Percentiles rank a stretch among this genome's conserved stretches.
These are phyloP conservation scores for Cephus pygmeus DNA, from an alignment of 2,888 invertebrate genomes.

Conservation along the genomic window DNA sequence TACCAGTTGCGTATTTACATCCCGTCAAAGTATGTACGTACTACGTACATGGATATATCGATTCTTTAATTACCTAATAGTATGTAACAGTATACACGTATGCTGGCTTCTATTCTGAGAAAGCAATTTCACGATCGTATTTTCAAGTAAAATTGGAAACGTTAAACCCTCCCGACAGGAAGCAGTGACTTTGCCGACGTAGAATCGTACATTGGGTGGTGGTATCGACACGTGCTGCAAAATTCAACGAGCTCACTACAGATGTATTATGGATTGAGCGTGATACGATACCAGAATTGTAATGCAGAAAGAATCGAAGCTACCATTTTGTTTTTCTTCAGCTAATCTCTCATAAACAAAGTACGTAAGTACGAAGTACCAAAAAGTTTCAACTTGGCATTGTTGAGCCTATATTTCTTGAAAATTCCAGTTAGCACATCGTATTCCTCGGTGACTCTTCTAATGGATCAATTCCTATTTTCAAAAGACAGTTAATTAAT, in stretches of 20 bases:
- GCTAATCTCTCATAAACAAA: background rate
- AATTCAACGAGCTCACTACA: background rate
- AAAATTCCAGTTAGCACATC: background rate
- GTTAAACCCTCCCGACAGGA: background rate
- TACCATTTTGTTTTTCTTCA: background rate
- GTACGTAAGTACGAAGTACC: background rate
- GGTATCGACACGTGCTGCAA: conserved; percentile 3
- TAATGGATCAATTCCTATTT: background rate
- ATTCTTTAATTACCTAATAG: background rate
- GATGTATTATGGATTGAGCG: background rate
- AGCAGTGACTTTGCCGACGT: background rate
- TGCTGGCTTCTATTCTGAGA: background rate
- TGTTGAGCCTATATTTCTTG: background rate
- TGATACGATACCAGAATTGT: conserved; percentile 2
- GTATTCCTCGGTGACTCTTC: background rate
- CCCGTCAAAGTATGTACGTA: background rate
- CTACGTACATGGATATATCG: background rate
- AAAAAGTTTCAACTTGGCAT: background rate
- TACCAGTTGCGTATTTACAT: background rate
- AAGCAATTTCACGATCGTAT: background rate
- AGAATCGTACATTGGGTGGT: background rate
- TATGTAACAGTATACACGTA: background rate
- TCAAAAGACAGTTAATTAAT: background rate
- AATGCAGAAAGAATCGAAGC: background rate
- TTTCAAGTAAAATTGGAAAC: background rate